Conservation (phyloP, 2,113 vertebrate species). For the Callopanchax toddi region DNA sequence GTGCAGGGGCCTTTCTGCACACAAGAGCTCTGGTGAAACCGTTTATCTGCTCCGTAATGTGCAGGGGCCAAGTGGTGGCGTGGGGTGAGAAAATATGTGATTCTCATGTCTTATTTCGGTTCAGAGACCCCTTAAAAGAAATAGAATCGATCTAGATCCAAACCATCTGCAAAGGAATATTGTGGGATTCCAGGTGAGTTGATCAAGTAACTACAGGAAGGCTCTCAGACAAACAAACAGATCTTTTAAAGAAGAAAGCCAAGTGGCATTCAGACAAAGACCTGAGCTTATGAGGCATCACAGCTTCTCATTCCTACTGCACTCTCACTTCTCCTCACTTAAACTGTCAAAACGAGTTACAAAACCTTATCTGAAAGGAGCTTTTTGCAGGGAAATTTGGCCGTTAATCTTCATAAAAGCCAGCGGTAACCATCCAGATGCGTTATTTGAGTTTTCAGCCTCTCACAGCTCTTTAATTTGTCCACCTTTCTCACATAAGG, state of each 20-base stretch:
- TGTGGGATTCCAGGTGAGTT: not conserved
- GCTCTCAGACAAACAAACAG: slow-evolving; percentile 56
- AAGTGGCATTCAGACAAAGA: not conserved
- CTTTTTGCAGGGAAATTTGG: not conserved
- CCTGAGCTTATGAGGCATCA: not conserved
- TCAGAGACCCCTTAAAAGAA: not conserved
- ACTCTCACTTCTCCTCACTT: slow-evolving; percentile 2
- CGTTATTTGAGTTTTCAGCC: slow-evolving; percentile 5
- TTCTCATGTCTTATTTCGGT: not conserved
- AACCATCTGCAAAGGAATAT: not conserved
- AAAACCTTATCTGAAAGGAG: not conserved
- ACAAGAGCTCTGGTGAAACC: slow-evolving; percentile 66
- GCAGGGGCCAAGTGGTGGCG: slow-evolving; percentile 48
- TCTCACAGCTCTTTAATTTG: slow-evolving; percentile 3
- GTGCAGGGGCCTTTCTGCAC: slow-evolving; percentile 51
- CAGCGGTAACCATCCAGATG: slow-evolving; percentile 9
- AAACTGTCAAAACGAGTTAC: not conserved
- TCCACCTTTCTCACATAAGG: slow-evolving; percentile 20
- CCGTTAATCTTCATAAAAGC: slow-evolving; percentile 11
- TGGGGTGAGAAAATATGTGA: slow-evolving; percentile 32
- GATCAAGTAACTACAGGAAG: not conserved
- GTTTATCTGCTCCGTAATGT: slow-evolving; percentile 68
- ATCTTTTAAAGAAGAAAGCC: slow-evolving; percentile 48
- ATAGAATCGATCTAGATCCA: not conserved
- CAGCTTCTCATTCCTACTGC: not conserved